Percentiles rank a stretch among this genome's conserved stretches.
Evolutionary conservation across 2,113 vertebrate species (phyloP).

Genomic region (Laticauda colubrina): DNA sequence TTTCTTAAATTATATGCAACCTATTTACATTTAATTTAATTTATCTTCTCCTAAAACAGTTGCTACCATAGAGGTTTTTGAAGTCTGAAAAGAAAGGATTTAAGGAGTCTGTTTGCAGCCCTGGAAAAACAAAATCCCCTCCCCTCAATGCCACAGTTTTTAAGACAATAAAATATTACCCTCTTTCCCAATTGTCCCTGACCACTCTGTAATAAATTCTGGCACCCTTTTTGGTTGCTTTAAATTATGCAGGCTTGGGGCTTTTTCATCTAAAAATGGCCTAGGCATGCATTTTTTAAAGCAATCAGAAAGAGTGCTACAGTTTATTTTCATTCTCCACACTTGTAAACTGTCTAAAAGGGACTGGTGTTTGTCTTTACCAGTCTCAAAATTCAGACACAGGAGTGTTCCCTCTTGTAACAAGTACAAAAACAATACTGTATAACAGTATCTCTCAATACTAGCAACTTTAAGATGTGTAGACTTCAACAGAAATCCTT

Average conservation of each 20-base stretch:
- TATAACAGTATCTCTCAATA: too few relatives aligned
- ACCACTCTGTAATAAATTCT: background rate
- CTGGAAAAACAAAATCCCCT: background rate
- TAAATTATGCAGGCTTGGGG: background rate
- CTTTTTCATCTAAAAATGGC: too few relatives aligned
- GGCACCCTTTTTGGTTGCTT: background rate
- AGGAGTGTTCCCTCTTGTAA: background rate
- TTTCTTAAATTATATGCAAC: background rate
- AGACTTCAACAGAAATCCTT: too few relatives aligned
- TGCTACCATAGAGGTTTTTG: background rate
- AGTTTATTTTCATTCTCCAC: background rate
- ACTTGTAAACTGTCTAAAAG: background rate
- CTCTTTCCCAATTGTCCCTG: background rate
- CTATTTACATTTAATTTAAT: background rate
- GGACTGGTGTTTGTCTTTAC: background rate
- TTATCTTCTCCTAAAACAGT: background rate
- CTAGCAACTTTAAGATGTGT: too few relatives aligned
- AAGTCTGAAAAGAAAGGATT: background rate
- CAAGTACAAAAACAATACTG: background rate
- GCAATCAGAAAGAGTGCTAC: too few relatives aligned
- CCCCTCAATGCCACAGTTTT: background rate
- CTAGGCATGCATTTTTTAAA: too few relatives aligned
- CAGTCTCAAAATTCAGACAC: background rate
- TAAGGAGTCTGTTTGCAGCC: background rate
- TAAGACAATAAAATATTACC: background rate